Conservation (phyloP, 2,888 invertebrate species). For the Trissolcus japonicus region DNA sequence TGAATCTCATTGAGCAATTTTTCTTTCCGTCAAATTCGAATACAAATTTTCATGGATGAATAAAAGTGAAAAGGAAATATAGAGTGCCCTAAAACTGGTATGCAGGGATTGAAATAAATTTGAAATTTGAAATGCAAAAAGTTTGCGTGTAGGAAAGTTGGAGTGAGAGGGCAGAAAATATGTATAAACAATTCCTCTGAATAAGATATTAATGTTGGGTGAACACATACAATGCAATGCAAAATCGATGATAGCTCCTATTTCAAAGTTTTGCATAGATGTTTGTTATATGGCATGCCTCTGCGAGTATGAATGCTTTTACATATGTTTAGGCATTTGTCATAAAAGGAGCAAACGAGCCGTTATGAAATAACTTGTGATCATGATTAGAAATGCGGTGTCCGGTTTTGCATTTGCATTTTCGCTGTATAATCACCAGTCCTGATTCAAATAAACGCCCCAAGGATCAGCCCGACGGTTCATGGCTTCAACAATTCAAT, state of each 20-base stretch:
- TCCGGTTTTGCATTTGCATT: slow-evolving; percentile 2
- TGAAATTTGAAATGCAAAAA: slow-evolving; percentile 25
- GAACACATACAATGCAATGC: slow-evolving; percentile 26
- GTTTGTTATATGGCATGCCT: slow-evolving; percentile 12
- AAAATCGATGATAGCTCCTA: slow-evolving; percentile 44
- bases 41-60: too few species aligned
- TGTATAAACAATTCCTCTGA: slow-evolving; percentile 33
- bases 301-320: slow-evolving; percentile 15
- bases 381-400: slow-evolving; percentile 8
- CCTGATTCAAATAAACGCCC: background rate
- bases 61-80: background rate
- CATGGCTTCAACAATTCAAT: too few species aligned
- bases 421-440: slow-evolving; percentile 3
- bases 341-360: slow-evolving; percentile 14
- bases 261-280: slow-evolving; percentile 37
- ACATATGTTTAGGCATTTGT: slow-evolving; percentile 29
- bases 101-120: slow-evolving; percentile 7
- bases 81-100: background rate
- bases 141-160: background rate
- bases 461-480: too few species aligned
- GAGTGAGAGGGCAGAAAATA: slow-evolving; percentile 14
- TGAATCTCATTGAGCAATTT: too few species aligned
- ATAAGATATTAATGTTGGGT: slow-evolving; percentile 32
- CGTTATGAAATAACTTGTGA: slow-evolving; percentile 16
- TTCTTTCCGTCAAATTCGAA: too few species aligned